Percentiles rank a stretch among this genome's conserved stretches.
phyloP scores from a whole-genome alignment of 2,797 vertebrate species.

The Buphagus erythrorhynchus region DNA sequence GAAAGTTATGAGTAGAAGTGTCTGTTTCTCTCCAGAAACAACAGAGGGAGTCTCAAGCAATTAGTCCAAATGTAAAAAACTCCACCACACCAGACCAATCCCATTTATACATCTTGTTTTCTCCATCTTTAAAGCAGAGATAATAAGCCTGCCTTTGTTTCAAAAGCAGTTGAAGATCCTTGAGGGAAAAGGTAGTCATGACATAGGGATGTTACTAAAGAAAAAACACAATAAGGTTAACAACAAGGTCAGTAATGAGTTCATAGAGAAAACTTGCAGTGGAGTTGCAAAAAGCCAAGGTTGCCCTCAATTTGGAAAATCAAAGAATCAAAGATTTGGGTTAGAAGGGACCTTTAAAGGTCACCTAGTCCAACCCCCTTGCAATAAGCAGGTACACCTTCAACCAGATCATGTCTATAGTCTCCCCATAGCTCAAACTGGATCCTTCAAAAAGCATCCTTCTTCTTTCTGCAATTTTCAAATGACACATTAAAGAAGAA shows the following conservation, averaged over 20 bases:
- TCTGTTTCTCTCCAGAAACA: not conserved
- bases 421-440: not conserved
- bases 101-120: not conserved
- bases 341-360: not conserved
- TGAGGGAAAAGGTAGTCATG: not conserved
- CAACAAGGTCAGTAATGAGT: not conserved
- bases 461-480: not conserved
- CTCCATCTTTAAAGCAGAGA: not conserved
- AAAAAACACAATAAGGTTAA: not conserved
- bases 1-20: not conserved
- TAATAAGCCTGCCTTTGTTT: not conserved
- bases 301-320: not conserved
- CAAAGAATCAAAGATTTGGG: not conserved
- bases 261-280: not conserved
- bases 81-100: not conserved
- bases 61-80: not conserved
- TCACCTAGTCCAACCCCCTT: not conserved
- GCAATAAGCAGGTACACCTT: not conserved
- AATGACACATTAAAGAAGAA: not conserved
- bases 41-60: not conserved
- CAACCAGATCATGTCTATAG: not conserved
- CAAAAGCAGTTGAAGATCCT: not conserved
- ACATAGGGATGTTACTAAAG: fast-evolving
- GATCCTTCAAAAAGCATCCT: not conserved
- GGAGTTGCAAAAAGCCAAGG: not conserved